Evolutionary conservation across 2,797 vertebrate genomes (phyloP).

Genomic region (Eulemur albifrons): DNA sequence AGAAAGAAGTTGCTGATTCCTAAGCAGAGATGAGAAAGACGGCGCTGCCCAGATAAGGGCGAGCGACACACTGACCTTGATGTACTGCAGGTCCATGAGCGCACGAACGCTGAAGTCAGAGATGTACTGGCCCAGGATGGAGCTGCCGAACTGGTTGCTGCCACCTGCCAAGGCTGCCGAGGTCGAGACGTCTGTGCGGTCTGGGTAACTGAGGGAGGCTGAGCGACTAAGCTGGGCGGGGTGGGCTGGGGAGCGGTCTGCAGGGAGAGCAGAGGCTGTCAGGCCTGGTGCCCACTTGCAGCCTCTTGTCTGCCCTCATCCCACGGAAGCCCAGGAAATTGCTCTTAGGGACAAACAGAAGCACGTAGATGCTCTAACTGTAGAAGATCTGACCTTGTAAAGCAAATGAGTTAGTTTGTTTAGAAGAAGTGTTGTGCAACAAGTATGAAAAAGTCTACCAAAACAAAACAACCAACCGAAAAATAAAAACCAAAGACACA

Average conservation of each 20-base stretch:
- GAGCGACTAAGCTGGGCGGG: conserved; percentile 91
- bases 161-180: conserved; percentile 83
- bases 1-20: neutral
- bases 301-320: neutral
- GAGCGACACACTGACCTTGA: conserved; percentile 87
- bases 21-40: neutral
- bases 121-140: conserved; percentile 86
- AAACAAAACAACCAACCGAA: neutral
- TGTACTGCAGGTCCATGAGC: conserved; percentile 92
- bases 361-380: neutral
- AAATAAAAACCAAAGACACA: neutral
- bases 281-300: neutral
- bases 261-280: neutral
- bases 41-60: fast-evolving
- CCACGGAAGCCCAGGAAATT: neutral
- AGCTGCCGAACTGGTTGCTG: conserved; percentile 90
- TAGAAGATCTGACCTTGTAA: neutral
- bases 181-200: conserved; percentile 82
- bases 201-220: conserved; percentile 89
- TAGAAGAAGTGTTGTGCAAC: neutral
- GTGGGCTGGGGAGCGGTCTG: conserved; percentile 93
- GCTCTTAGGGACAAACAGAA: neutral
- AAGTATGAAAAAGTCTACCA: neutral
- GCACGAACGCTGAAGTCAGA: conserved; percentile 96
- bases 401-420: neutral